A percentile compares a stretch with the other conserved stretches of the same genome.
These are phyloP conservation scores for Lepidochrysops patricia DNA, from an alignment of 2,888 invertebrate genomes.

Conservation along the genomic window DNA sequence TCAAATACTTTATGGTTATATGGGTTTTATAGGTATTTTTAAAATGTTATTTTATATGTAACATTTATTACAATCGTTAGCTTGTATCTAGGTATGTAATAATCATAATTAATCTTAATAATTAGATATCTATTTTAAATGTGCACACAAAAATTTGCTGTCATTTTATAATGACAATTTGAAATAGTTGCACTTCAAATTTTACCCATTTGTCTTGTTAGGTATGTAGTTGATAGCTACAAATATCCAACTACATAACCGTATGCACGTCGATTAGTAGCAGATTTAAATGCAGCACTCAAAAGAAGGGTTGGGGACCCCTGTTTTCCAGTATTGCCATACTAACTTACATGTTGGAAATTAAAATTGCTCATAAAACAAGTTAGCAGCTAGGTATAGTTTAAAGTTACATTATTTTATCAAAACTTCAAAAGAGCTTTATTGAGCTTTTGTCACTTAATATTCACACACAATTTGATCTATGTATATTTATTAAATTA, in stretches of 20 bases:
- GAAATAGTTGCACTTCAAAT: too few species aligned
- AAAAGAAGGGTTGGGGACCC: constrained; percentile 57
- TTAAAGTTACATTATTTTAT: too few species aligned
- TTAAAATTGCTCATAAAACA: neutral
- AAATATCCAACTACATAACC: neutral
- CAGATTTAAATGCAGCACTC: constrained; percentile 47
- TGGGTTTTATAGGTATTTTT: too few species aligned
- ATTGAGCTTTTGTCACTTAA: neutral
- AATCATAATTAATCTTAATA: too few species aligned
- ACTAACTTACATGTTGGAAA: neutral
- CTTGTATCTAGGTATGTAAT: too few species aligned
- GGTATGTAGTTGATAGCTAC: neutral
- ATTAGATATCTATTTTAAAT: too few species aligned
- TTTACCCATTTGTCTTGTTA: too few species aligned
- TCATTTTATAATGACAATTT: too few species aligned
- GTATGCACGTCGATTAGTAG: constrained; percentile 20
- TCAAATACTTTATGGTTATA: too few species aligned
- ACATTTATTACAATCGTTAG: too few species aligned
- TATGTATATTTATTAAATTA: neutral
- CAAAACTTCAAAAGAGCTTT: neutral
- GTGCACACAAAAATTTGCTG: too few species aligned
- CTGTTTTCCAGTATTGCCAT: constrained; percentile 15
- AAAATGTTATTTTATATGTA: too few species aligned
- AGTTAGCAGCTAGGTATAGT: neutral
- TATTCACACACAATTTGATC: neutral